Evolutionary conservation across 2,113 vertebrate genomes (phyloP), one percentile per base, ranked within the genome.

Genomic region (Poecile atricapillus): DNA sequence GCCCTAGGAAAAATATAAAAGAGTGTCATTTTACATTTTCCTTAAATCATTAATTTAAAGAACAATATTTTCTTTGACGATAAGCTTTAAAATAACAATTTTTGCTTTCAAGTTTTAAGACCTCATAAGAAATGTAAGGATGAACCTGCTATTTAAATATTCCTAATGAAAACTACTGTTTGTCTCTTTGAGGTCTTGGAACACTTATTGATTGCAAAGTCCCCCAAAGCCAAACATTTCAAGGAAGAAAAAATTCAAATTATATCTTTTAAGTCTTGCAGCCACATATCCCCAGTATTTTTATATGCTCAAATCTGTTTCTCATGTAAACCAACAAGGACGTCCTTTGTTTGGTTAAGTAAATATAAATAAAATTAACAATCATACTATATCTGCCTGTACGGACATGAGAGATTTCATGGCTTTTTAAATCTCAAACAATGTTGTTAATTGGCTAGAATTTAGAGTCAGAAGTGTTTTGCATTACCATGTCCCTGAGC

Each of bases 301-400:
- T 55, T 23, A 63, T 56, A 22, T 70, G 33, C 18, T 88, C 25
- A 80, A 37, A 64, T 71, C 19, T 76, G 43, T 56, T 94, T 89
- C 86, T 71, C 19, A 35, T 82, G 24, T 89, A 82, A 96, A 95
- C 5, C 11, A 81, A 52, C 8, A 71, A 63, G n/a, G 7, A 39
- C 1, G 0, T 83, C 15, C 19, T 87, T 88, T 81, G 41, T 88
- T 89, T 83, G 39, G 15, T 64, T 87, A 89, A 73, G 30, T 69
- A 95, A 86, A 84, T 11, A 20, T 59, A 75, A 95, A 90, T 84
- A 82, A 89, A 95, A 74, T 83, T 85, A 88, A 52, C 28, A 90
- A 70, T 31, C 41, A 12, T 74, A 25, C 79, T 74, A 94, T 89
- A 73, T 27, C 37, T 87, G 28, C 17, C 50, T 94, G 14, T 91